Evolutionary conservation across 2,888 invertebrate species (phyloP).

Genomic region (Scaptomyza caliginosa): DNA sequence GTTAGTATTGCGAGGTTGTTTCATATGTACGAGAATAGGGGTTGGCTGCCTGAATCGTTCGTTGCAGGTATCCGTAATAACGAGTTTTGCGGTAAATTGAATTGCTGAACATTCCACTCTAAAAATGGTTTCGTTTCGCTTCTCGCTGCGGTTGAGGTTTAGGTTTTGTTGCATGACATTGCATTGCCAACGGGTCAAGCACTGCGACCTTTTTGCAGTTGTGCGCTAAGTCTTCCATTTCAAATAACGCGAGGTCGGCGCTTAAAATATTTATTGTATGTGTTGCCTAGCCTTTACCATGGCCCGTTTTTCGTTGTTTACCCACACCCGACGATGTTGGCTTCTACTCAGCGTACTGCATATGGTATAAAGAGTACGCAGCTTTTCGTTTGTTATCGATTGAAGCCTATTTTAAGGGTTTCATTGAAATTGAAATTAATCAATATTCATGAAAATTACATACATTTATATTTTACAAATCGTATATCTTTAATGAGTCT

Average conservation of each 20-base stretch:
- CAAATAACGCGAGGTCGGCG: background rate
- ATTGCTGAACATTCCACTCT: slow-evolving; percentile 72
- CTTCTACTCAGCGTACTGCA: background rate
- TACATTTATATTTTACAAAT: too few species aligned
- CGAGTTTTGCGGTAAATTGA: slow-evolving; percentile 80
- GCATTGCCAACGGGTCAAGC: slow-evolving; percentile 4
- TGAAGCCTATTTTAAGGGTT: slow-evolving; percentile 11
- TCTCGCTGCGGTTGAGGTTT: slow-evolving; percentile 42
- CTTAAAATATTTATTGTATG: slow-evolving; percentile 54
- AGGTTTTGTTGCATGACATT: slow-evolving; percentile 13
- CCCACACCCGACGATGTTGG: background rate
- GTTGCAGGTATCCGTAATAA: slow-evolving; percentile 64
- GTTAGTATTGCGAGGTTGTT: background rate
- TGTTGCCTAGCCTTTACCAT: slow-evolving; percentile 8
- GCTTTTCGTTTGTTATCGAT: background rate
- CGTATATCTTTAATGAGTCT: too few species aligned
- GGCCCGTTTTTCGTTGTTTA: background rate
- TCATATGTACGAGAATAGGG: background rate
- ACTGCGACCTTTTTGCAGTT: slow-evolving; percentile 8
- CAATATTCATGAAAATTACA: background rate
- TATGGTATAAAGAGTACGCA: too few species aligned
- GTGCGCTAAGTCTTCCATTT: slow-evolving; percentile 7
- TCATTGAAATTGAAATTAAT: background rate
- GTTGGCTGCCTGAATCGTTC: background rate
- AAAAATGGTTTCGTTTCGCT: slow-evolving; percentile 49